phyloP scores from a whole-genome alignment of 2,797 vertebrate genomes.

The Nasua narica region DNA sequence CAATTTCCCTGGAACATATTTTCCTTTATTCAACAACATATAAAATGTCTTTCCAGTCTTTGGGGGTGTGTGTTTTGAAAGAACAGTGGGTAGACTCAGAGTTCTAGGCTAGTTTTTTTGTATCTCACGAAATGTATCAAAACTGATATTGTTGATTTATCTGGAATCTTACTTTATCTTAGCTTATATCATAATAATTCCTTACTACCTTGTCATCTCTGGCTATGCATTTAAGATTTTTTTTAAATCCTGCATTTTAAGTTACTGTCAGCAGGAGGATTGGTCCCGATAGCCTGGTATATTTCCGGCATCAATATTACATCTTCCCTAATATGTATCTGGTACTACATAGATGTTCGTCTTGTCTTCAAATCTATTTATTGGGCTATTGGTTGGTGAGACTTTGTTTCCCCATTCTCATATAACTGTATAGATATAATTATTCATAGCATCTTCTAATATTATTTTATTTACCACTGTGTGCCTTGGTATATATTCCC shows the following conservation, averaged over 20 bases:
- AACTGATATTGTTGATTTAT: not conserved
- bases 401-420: not conserved
- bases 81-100: not conserved
- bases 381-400: not conserved
- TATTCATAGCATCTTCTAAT: not conserved
- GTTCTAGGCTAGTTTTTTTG: not conserved
- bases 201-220: not conserved
- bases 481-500: not conserved
- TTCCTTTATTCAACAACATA: not conserved
- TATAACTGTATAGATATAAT: not conserved
- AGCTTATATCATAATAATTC: not conserved
- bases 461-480: not conserved
- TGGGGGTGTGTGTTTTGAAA: not conserved
- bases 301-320: not conserved
- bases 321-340: not conserved
- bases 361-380: not conserved
- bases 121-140: not conserved
- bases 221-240: not conserved
- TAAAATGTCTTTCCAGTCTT: not conserved
- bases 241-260: not conserved
- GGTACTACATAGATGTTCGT: not conserved
- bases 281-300: not conserved
- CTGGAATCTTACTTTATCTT: not conserved
- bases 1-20: not conserved
- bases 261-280: not conserved